Percentiles rank a stretch among this genome's conserved stretches.
phyloP scores from a whole-genome alignment of 2,888 invertebrate species.

The Oligia fasciuncula region DNA sequence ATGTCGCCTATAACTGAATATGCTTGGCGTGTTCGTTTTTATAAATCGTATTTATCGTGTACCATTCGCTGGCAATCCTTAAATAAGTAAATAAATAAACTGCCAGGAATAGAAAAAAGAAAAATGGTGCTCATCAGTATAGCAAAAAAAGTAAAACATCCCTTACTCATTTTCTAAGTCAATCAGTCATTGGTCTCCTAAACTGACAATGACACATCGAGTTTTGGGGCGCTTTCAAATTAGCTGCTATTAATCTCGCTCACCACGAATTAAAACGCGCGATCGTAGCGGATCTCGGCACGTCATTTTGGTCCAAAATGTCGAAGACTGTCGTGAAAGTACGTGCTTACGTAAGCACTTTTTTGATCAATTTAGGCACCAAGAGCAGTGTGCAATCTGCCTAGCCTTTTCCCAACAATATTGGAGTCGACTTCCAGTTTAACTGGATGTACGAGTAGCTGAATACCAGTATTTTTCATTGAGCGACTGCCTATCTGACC shows the following conservation, averaged over 20 bases:
- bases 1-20: background rate
- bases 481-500: too few relatives aligned
- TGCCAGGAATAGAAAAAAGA: background rate
- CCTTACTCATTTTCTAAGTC: background rate
- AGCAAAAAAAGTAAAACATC: background rate
- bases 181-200: background rate
- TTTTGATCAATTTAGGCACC: background rate
- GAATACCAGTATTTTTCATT: too few relatives aligned
- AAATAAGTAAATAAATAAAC: background rate
- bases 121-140: background rate
- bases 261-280: background rate
- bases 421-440: too few relatives aligned
- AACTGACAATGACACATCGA: background rate
- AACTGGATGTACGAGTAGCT: too few relatives aligned
- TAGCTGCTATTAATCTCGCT: background rate
- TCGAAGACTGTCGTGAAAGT: too few relatives aligned
- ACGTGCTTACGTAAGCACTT: background rate
- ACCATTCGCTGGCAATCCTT: background rate
- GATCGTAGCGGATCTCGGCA: background rate
- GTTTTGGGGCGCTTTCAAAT: background rate
- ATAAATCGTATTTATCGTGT: background rate
- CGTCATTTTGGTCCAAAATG: background rate
- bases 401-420: too few relatives aligned
- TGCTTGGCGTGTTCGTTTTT: background rate
- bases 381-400: background rate